Conservation (phyloP, 2,797 vertebrate genomes). For the Saguinus oedipus region DNA sequence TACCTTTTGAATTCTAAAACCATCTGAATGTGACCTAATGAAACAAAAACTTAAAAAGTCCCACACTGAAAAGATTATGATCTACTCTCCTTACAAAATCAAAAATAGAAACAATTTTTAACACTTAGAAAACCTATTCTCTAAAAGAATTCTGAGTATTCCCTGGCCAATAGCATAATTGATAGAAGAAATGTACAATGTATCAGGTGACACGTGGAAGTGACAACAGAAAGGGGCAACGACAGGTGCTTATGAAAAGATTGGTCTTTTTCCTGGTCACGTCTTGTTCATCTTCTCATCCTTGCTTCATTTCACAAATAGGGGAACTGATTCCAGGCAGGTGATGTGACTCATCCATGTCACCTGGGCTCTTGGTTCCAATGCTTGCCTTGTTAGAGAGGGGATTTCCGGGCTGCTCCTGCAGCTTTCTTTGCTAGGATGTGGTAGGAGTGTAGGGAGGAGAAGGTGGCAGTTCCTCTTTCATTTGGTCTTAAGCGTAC, state of each 20-base stretch:
- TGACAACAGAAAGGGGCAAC: not conserved
- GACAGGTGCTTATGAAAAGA: not conserved
- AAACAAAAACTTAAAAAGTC: not conserved
- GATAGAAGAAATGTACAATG: not conserved
- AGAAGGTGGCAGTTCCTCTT: not conserved
- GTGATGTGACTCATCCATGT: not conserved
- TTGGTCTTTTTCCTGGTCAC: not conserved
- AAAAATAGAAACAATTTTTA: not conserved
- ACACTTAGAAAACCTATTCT: not conserved
- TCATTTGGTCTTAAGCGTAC: not conserved
- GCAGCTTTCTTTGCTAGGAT: not conserved
- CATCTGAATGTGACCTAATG: not conserved
- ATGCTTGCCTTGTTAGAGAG: not conserved
- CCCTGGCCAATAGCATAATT: not conserved
- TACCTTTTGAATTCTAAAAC: not conserved
- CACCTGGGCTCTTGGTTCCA: not conserved
- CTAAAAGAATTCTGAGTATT: not conserved
- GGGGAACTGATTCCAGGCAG: not conserved
- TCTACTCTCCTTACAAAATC: not conserved
- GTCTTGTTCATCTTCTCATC: not conserved
- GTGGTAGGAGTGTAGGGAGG: accelerated
- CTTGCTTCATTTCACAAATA: not conserved
- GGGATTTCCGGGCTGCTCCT: not conserved
- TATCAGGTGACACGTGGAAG: not conserved
- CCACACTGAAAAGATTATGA: not conserved